Conservation (phyloP, 2,797 vertebrate species). For the Rhynchonycteris naso region DNA sequence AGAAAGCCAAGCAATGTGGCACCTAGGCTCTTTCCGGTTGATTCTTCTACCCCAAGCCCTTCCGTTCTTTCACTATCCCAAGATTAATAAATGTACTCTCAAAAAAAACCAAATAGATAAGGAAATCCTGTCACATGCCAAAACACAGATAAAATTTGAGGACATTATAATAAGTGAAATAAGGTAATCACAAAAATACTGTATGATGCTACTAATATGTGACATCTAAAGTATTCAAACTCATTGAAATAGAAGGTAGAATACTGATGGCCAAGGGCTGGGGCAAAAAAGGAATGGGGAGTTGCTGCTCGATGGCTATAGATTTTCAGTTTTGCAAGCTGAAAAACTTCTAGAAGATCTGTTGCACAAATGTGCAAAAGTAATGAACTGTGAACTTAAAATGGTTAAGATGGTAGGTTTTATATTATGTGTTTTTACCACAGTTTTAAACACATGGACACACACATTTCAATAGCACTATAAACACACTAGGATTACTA, state of each 20-base stretch:
- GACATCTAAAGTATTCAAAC: not conserved
- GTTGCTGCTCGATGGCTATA: not conserved
- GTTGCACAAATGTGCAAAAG: no score
- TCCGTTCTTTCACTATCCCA: not conserved
- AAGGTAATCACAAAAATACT: not conserved
- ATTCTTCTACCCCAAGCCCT: not conserved
- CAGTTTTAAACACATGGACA: not conserved
- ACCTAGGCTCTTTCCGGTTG: not conserved
- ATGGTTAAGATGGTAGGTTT: not conserved
- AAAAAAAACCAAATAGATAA: not conserved
- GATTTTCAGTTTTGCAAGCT: not conserved
- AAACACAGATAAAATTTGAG: not conserved
- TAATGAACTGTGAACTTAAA: not conserved
- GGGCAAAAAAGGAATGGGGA: no score
- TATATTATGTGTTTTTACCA: not conserved
- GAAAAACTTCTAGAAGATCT: not conserved
- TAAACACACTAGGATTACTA: not conserved
- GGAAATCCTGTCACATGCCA: not conserved
- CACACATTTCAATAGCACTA: not conserved
- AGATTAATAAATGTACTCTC: not conserved
- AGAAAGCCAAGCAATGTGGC: not conserved
- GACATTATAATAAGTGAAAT: not conserved
- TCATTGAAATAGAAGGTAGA: not conserved
- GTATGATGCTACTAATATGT: not conserved
- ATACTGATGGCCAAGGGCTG: not conserved